Base-by-base conservation (phyloP, 2,888 invertebrate genomes). In the Odontocerum albicorne region DNA sequence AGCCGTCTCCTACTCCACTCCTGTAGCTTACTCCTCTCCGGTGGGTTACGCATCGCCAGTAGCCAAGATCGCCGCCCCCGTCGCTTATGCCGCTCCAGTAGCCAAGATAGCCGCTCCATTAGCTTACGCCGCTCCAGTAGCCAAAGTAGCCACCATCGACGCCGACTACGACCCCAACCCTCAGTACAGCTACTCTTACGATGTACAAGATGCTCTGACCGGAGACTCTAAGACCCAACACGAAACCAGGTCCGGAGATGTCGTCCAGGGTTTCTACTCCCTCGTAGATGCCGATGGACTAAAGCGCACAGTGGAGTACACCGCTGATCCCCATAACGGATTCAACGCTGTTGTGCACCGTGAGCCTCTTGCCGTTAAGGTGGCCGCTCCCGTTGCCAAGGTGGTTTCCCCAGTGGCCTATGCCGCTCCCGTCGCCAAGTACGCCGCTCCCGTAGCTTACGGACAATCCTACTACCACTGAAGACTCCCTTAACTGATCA, bases 151-250 rank as follows among this genome's bases (percentile, higher is more conserved):
- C 21, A 31, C 50, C 33, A 13, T 43, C 19, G 59, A 65, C 65
- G 55, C 64, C 64, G 59, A 64, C 10, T 63, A 49, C 57, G 61
- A 53, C 49, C 55, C 45, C 22, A 49, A 50, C 50, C 70, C 70
- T 42, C 77, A 79, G 65, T 80, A 81, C 72, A 75, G 73, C 65
- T 82, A 75, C 70, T 74, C 77, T 1, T 82, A 82, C 67, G 79
- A 80, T 60, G 78, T 82, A 7, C 78, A 81, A 63, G 81, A 82
- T 62, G 70, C 73, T 57, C 69, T 79, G 45, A 81, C 81, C 43
- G 79, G 79, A 16, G 79, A 79, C 66, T 72, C 64, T 33, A 79
- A 79, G 65, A 70, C 67, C 64, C 77, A 77, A 64, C 70, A 72
- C 51, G 79, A 79, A 65, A 68, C 65, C 46, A 74, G 79, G 55